Percentiles rank a stretch among this genome's conserved stretches.
These are phyloP conservation scores for Bombyx mandarina DNA, from an alignment of 1,140 invertebrate genomes.

Conservation along the genomic window DNA sequence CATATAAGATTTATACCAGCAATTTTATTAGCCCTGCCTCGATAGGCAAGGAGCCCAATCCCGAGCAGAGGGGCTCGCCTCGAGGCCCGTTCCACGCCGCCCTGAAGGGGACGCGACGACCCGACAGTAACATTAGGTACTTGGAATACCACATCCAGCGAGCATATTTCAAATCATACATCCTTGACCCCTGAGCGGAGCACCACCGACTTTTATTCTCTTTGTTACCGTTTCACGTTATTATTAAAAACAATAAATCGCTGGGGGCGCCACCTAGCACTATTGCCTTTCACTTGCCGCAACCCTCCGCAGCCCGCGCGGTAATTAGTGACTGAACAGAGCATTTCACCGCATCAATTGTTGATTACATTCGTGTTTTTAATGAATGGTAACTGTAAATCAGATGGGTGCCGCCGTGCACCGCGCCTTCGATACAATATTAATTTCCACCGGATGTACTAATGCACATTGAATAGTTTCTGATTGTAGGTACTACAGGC, in stretches of 20 bases:
- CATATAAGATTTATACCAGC: no score
- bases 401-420: neutral
- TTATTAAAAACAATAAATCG: constrained; percentile 71
- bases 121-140: no score
- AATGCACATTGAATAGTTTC: no score
- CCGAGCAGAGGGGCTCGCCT: no score
- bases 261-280: constrained; percentile 61
- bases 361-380: constrained; percentile 21
- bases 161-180: neutral
- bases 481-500: no score
- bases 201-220: constrained; percentile 58
- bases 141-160: constrained; percentile 14
- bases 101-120: no score
- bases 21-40: no score
- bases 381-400: constrained; percentile 3
- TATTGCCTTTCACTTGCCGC: constrained; percentile 58
- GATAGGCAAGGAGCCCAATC: no score
- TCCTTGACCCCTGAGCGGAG: constrained; percentile 20
- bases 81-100: no score
- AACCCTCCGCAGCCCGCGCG: constrained; percentile 19
- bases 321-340: constrained; percentile 33
- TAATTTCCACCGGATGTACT: neutral
- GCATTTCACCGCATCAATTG: constrained; percentile 20
- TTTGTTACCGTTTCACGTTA: constrained; percentile 66
- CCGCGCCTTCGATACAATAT: neutral